Base-by-base conservation (phyloP, 2,113 vertebrate species). In the Papio anubis region DNA sequence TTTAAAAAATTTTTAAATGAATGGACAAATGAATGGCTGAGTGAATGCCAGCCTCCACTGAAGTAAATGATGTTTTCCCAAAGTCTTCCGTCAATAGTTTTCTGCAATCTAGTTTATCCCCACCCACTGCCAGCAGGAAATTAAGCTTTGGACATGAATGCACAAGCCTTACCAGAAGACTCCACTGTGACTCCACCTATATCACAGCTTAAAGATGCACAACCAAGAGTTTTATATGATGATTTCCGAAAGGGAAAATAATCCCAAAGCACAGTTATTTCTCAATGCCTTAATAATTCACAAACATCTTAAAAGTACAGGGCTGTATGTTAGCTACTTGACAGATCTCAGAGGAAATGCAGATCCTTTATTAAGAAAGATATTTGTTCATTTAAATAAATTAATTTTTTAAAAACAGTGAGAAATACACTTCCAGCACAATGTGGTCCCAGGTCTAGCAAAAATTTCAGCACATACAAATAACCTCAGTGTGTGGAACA, bases 391-490 rank as follows among this genome's bases (percentile, higher is more conserved):
- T 78, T 78, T 78, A 48, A 78, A 78, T 73, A 48, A 78, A 17
- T 48, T 9, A 32, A 78, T 78, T 8, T 0, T 1, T 3, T 10
- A 48, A 21, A 45, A 32, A 32, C 43, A 88, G 43, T 92, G 72
- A 94, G 40, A 94, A 93, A 94, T 27, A 80, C 27, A 93, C 75
- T 57, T 64, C 81, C 80, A 13, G 23, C 61, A 91, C 64, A 88
- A n/a, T 55, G 18, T 78, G 43, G 7, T 91, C 87, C 73, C 48
- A 92, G 68, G 25, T 90, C 95, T 75, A 73, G 72, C 72, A 72
- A 90, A 90, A 91, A 90, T 89, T 78, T 94, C 92, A 97, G 32
- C 85, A 84, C 82, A 85, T 85, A 81, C 35, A 94, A 94, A 94
- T 68, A 95, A 80, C 20, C 61, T 96, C 43, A 48, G 25, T 75